phyloP scores from a whole-genome alignment of 2,888 invertebrate species.

The Aproaerema taeniolella region DNA sequence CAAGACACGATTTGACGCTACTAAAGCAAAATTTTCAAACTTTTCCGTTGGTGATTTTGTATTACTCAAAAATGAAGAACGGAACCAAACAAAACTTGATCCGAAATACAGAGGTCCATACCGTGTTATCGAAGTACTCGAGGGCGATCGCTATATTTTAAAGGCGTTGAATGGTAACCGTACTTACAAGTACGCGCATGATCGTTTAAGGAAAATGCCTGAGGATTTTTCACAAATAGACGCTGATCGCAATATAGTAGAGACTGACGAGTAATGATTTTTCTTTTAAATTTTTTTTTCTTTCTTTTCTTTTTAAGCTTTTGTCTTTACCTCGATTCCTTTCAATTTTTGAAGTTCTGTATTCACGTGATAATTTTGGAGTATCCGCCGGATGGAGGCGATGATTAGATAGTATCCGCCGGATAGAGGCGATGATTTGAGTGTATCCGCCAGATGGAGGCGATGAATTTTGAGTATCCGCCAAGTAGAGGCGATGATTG shows the following conservation, averaged over 20 bases:
- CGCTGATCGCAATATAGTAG: background rate
- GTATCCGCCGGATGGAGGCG: background rate
- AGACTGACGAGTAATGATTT: background rate
- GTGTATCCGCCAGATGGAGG: background rate
- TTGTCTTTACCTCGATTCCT: too few species aligned
- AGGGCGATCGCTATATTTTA: slow-evolving; percentile 20
- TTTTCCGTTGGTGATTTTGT: slow-evolving; percentile 23
- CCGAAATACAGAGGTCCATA: slow-evolving; percentile 23
- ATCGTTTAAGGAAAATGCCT: slow-evolving; percentile 13
- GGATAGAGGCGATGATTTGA: background rate
- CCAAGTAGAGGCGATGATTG: background rate
- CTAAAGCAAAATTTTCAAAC: slow-evolving; percentile 13
- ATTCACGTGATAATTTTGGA: background rate
- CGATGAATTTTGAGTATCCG: background rate
- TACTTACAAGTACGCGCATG: slow-evolving; percentile 24
- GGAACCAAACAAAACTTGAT: slow-evolving; percentile 24
- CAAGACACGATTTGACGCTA: slow-evolving; percentile 17
- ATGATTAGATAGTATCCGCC: background rate
- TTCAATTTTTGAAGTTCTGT: too few species aligned
- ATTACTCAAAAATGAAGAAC: slow-evolving; percentile 19
- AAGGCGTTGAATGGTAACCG: slow-evolving; percentile 16
- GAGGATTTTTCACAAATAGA: background rate
- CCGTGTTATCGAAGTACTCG: slow-evolving; percentile 17
- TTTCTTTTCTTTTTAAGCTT: background rate
- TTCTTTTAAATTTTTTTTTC: background rate